Conservation (phyloP, 2,797 vertebrate genomes). For the Ceryle rudis region DNA sequence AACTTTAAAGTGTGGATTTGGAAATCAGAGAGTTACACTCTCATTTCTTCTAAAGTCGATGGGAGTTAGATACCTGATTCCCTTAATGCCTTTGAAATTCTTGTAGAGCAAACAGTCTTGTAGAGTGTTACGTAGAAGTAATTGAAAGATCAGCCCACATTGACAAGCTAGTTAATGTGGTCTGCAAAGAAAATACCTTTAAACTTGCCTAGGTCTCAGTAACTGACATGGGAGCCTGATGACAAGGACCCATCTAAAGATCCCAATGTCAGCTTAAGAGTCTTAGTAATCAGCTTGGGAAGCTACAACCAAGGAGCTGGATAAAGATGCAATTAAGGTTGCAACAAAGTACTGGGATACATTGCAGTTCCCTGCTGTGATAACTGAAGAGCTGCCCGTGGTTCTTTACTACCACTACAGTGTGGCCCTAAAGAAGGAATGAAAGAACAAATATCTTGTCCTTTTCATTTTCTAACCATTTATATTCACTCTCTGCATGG, state of each 20-base stretch:
- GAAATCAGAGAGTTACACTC: not conserved
- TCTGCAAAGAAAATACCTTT: not conserved
- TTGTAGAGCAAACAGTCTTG: not conserved
- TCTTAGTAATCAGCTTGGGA: not conserved
- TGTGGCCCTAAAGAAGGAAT: conserved; percentile 1
- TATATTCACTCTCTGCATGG: conserved; percentile 9
- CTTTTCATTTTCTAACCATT: conserved; percentile 45
- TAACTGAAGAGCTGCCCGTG: conserved; percentile 9
- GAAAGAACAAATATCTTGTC: conserved; percentile 35
- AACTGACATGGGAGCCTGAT: not conserved
- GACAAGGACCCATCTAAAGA: not conserved
- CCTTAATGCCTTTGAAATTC: not conserved
- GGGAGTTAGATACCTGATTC: not conserved
- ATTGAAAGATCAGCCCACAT: not conserved
- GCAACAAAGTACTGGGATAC: not conserved
- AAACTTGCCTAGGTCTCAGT: not conserved
- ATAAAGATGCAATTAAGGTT: conserved; percentile 31
- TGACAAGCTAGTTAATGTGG: not conserved
- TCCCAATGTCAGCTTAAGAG: not conserved
- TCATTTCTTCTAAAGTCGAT: not conserved
- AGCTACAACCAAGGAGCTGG: not conserved
- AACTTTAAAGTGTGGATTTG: not conserved
- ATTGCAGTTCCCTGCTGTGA: conserved; percentile 40
- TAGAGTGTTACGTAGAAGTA: not conserved
- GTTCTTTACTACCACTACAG: conserved; percentile 33